Base-by-base conservation (phyloP, 2,888 invertebrate genomes). In the Eilema griseolum region DNA sequence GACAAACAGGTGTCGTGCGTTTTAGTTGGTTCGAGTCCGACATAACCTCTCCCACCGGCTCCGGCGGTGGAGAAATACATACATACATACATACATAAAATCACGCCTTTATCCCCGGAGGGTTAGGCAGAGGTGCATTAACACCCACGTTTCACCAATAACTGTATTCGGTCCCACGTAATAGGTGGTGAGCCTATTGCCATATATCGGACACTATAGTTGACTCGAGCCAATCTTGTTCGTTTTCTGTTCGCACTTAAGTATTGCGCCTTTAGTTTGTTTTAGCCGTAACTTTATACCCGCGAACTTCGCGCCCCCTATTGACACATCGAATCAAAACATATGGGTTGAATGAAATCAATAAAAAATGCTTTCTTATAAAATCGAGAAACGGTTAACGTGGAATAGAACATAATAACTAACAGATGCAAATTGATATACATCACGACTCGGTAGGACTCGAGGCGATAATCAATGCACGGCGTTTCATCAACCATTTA, bases 311-410 rank as follows among this genome's bases (percentile, higher is more conserved):
- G 91, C 91, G 90, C 92, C 92, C 91, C 91, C 90, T 94, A 95
- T 95, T 95, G 94, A 94, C 94, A 93, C 92, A 92, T 92, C 88
- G 87, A 89, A 91, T 93, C 95, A 95, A 92, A 95, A 95, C 93
- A 94, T 88, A 86, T 86, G 84, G 31, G 66, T 61, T 69, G 75
- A 79, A 81, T 79, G 73, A 73, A 79, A 77, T 79, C 79, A 79
- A 79, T 77, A 72, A 68, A 66, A 52, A 75, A 75, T 28, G 61
- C 74, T 82, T 77, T 73, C 71, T 77, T 74, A 37, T 20, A 31
- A 46, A 71, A 76, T 78, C 71, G 59, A 77, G 75, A 26, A 81
- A 66, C 64, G 64, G 65, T 69, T 70, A 57, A 70, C 20, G 59
- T 7, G 37, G 28, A 28, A 63, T 61, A 61, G 61, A 61, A 61